Base-by-base conservation (phyloP, 2,113 vertebrate genomes). In the Podarcis cretensis region DNA sequence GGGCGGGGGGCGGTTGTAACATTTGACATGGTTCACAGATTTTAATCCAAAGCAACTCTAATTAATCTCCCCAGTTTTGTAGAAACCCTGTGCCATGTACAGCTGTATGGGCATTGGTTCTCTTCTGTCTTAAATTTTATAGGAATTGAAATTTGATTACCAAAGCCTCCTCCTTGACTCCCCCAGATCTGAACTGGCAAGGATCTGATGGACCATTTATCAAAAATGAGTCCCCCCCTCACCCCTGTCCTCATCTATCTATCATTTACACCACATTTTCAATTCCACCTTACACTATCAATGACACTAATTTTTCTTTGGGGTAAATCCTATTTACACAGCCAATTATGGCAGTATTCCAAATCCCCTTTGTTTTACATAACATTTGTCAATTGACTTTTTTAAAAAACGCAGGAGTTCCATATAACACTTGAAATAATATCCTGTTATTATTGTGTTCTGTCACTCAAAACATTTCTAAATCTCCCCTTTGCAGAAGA, bases 21-120 rank as follows among this genome's bases (percentile, higher is more conserved):
- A 89, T 96, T 93, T 91, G 93, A 93, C 90, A 95, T 96, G 96
- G 95, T 94, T 96, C 12, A 23, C 85, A 93, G 95, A 96, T 68
- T 93, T 96, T 93, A 95, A 96, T 96, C 95, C 97, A 95, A 95
- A 95, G 93, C 89, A 89, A 83, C 84, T 93, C 94, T 96, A 96
- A 97, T 95, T 96, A 94, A 96, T 96, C 95, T 96, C 94, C 77
- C 37, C 25, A 6, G 94, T 90, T 94, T 95, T 95, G 93, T 91
- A 87, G 91, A 93, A 95, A 84, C 77, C 48, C 88, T 43, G 87
- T 3, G 10, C 90, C 20, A 10, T 89, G 83, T 57, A 2, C 95
- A 94, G 94, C 92, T 93, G 87, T 40, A 66, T 25, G 57, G 93
- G 87, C 92, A 94, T 14, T 23, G 0, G 79, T 89, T 83, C 94